Conservation (phyloP, 2,888 invertebrate genomes). For the Melanostoma mellinum region DNA sequence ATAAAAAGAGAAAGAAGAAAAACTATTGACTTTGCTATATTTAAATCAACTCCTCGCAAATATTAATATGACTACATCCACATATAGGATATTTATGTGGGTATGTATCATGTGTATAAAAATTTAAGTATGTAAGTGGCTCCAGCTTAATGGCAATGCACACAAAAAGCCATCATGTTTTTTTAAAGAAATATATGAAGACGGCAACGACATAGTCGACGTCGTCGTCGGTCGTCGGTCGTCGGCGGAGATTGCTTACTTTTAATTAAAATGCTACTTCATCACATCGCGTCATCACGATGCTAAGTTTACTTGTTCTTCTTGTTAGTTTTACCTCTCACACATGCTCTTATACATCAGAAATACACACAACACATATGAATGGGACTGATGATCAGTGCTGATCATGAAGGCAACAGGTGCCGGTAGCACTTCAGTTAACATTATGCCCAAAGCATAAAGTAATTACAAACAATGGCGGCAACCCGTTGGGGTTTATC, state of each 20-base stretch:
- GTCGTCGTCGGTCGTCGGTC: slow-evolving; percentile 35
- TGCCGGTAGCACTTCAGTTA: slow-evolving; percentile 72
- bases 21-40: slow-evolving; percentile 10
- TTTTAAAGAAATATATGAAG: slow-evolving; percentile 25
- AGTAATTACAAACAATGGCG: slow-evolving; percentile 73
- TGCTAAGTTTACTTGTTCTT: slow-evolving; percentile 58
- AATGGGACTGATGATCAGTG: slow-evolving; percentile 44
- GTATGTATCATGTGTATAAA: slow-evolving; percentile 7
- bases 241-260: slow-evolving; percentile 65
- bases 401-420: slow-evolving; percentile 67
- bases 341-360: slow-evolving; percentile 60
- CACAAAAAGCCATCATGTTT: slow-evolving; percentile 73
- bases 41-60: slow-evolving; percentile 43
- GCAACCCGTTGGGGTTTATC: slow-evolving; percentile 64
- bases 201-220: slow-evolving; percentile 34
- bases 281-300: slow-evolving; percentile 49
- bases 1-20: slow-evolving; percentile 9
- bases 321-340: slow-evolving; percentile 42
- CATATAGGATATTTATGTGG: too few relatives aligned
- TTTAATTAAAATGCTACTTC: slow-evolving; percentile 72
- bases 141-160: slow-evolving; percentile 80
- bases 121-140: slow-evolving; percentile 58
- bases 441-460: slow-evolving; percentile 72
- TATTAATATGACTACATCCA: neutral
- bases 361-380: slow-evolving; percentile 57